Conservation (phyloP, 2,888 invertebrate species). For the Antitype chi region DNA sequence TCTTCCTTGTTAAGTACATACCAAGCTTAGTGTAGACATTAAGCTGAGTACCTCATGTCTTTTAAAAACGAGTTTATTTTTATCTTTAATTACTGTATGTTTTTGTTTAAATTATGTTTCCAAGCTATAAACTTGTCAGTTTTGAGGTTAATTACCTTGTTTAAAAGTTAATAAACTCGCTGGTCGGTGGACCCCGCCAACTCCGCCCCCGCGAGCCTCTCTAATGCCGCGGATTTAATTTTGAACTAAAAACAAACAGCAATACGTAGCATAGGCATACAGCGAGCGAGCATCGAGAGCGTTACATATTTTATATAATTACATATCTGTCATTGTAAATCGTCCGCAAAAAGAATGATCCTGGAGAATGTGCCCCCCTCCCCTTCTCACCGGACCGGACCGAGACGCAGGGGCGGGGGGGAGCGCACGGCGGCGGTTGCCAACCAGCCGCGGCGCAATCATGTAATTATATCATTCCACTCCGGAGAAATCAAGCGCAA, state of each 20-base stretch:
- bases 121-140: slow-evolving; percentile 52
- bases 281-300: slow-evolving; percentile 33
- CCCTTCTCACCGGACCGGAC: neutral
- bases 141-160: slow-evolving; percentile 64
- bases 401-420: neutral
- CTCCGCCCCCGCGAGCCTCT: neutral
- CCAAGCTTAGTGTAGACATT: neutral
- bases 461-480: slow-evolving; percentile 81
- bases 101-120: slow-evolving; percentile 56
- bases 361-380: slow-evolving; percentile 49
- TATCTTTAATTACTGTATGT: slow-evolving; percentile 47
- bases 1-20: neutral
- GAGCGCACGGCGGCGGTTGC: slow-evolving; percentile 47
- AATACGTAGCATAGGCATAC: slow-evolving; percentile 8
- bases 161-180: slow-evolving; percentile 50
- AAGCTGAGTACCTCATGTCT: neutral
- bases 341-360: slow-evolving; percentile 63
- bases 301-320: slow-evolving; percentile 66
- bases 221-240: slow-evolving; percentile 21
- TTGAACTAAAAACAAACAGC: slow-evolving; percentile 37
- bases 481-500: slow-evolving; percentile 76
- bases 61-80: slow-evolving; percentile 36
- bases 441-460: slow-evolving; percentile 68
- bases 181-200: neutral
- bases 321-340: slow-evolving; percentile 66